These are phyloP conservation scores for Conchocele bisecta DNA, from an alignment of 2,888 invertebrate species.

Conservation along the genomic window DNA sequence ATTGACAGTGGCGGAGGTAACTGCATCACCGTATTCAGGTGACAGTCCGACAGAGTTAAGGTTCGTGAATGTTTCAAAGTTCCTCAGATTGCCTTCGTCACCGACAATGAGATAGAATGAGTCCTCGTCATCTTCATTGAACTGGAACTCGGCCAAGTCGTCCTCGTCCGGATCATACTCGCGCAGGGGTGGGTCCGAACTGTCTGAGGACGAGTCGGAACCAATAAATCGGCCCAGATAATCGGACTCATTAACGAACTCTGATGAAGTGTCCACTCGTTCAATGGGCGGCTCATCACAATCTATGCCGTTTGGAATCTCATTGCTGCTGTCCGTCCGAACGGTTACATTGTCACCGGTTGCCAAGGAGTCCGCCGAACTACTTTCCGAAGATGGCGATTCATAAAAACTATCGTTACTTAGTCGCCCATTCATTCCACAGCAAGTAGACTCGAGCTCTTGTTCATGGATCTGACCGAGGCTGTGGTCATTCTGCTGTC, in stretches of 20 bases:
- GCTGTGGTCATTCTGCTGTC: not conserved
- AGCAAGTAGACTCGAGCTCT: too few relatives aligned
- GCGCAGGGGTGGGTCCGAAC: slow-evolving; percentile 59
- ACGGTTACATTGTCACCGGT: not conserved
- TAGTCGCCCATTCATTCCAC: slow-evolving; percentile 1
- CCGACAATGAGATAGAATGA: slow-evolving; percentile 63
- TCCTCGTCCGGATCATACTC: slow-evolving; percentile 68
- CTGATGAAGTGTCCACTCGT: not conserved
- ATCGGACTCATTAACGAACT: not conserved
- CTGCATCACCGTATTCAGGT: slow-evolving; percentile 52
- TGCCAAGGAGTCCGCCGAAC: slow-evolving; percentile 9
- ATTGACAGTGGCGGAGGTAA: slow-evolving; percentile 49
- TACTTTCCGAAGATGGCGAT: not conserved
- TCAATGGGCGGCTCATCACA: not conserved
- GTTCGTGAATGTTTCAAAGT: slow-evolving; percentile 61
- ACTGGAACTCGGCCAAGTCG: slow-evolving; percentile 60
- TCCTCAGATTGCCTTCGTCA: slow-evolving; percentile 56
- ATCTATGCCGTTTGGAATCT: not conserved
- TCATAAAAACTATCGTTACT: slow-evolving; percentile 1
- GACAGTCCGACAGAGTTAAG: slow-evolving; percentile 61
- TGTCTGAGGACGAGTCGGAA: slow-evolving; percentile 36
- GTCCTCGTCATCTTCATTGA: slow-evolving; percentile 60
- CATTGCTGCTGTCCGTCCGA: not conserved
- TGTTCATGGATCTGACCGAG: not conserved
- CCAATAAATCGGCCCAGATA: not conserved